Percentiles rank a stretch among this genome's conserved stretches.
These are phyloP conservation scores for Fregetta grallaria DNA, from an alignment of 2,113 vertebrate species.

Conservation along the genomic window DNA sequence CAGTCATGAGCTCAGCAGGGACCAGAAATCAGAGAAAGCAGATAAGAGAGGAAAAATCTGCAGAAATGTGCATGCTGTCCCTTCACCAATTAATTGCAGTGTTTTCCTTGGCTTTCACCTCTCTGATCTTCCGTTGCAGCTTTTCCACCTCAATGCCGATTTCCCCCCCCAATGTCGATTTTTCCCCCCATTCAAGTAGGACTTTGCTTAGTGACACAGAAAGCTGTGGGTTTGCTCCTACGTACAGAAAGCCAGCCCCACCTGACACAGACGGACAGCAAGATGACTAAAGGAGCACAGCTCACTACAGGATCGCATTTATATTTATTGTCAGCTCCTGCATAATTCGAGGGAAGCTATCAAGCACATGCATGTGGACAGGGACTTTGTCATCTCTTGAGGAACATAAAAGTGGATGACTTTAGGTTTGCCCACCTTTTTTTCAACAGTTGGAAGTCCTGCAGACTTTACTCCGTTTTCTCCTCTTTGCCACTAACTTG, in stretches of 20 bases:
- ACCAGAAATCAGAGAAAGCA: background rate
- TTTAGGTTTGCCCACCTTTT: background rate
- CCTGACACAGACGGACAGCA: background rate
- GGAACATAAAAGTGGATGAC: background rate
- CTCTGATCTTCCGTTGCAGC: background rate
- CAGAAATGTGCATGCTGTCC: background rate
- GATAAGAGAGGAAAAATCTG: background rate
- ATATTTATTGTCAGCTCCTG: background rate
- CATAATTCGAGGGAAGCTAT: background rate
- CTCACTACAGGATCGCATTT: background rate
- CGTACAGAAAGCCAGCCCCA: background rate
- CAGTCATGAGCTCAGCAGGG: background rate
- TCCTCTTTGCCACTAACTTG: background rate
- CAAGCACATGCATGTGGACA: background rate
- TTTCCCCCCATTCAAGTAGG: accelerated
- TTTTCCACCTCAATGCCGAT: background rate
- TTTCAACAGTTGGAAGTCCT: background rate
- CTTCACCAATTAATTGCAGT: background rate
- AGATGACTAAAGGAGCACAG: background rate
- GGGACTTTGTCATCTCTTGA: background rate
- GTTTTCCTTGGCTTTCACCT: background rate
- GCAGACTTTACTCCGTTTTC: background rate
- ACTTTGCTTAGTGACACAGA: background rate
- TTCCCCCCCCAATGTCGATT: background rate
- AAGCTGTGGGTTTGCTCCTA: background rate